A percentile compares a stretch with the other conserved stretches of the same genome.
Evolutionary conservation across 1,140 invertebrate species (phyloP).

Genomic region (Pogonomyrmex barbatus): DNA sequence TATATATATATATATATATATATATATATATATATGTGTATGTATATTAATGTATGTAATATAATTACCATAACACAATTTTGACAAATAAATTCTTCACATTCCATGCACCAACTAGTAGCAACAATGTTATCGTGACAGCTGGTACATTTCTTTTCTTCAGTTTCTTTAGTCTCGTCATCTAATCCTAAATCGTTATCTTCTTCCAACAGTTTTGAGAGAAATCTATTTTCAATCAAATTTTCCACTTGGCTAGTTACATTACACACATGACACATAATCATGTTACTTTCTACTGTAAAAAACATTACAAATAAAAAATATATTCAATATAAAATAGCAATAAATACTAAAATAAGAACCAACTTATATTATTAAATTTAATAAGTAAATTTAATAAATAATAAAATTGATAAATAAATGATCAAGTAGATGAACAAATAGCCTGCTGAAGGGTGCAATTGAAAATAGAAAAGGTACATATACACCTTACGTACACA

Average conservation of each 20-base stretch:
- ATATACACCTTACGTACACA: slow-evolving; percentile 68
- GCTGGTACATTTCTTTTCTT: slow-evolving; percentile 92
- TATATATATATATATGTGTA: neutral
- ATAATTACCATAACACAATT: slow-evolving; percentile 90
- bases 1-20: too few species aligned
- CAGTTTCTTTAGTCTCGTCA: slow-evolving; percentile 81
- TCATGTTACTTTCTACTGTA: slow-evolving; percentile 78
- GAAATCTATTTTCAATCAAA: slow-evolving; percentile 83
- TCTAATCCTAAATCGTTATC: slow-evolving; percentile 84
- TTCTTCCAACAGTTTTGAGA: slow-evolving; percentile 83
- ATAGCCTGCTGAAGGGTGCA: neutral
- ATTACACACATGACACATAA: slow-evolving; percentile 82
- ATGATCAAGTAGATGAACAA: neutral
- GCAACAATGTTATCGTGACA: slow-evolving; percentile 93
- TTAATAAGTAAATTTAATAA: too few species aligned
- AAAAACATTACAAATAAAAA: slow-evolving; percentile 50
- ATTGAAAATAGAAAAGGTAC: neutral
- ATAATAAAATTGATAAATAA: neutral
- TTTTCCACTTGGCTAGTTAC: slow-evolving; percentile 82
- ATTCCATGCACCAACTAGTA: slow-evolving; percentile 95
- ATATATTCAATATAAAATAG: neutral
- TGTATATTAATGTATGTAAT: neutral
- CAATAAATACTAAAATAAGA: neutral
- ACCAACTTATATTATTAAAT: neutral
- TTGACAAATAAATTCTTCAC: slow-evolving; percentile 96